Percentiles rank a stretch among this genome's conserved stretches.
Conservation (phyloP, 2,113 vertebrate genomes). For the Mustela nigripes region DNA sequence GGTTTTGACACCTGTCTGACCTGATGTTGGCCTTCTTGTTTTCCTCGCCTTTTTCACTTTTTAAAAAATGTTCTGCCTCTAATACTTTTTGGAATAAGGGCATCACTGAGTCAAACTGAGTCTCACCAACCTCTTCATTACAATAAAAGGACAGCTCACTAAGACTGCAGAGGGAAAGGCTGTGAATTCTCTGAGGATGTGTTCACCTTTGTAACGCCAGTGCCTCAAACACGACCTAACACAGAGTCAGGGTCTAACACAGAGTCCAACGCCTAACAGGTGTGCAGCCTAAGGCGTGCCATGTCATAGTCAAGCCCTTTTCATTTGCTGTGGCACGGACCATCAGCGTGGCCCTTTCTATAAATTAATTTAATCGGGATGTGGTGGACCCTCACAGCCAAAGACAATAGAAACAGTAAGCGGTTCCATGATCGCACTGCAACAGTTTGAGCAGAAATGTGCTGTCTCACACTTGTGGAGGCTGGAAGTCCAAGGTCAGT, state of each 20-base stretch:
- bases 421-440: not conserved
- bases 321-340: not conserved
- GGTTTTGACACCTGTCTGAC: not conserved
- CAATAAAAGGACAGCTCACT: not conserved
- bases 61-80: not conserved
- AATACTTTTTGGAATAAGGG: not conserved
- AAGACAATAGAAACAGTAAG: not conserved
- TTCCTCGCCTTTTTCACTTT: not conserved
- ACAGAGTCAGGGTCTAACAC: not conserved
- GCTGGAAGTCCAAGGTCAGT: not conserved
- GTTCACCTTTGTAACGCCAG: not conserved
- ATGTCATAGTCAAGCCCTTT: not conserved
- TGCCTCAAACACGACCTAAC: not conserved
- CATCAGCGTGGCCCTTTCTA: not conserved
- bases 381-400: not conserved
- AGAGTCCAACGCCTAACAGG: not conserved
- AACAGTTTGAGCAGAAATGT: too few species aligned
- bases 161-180: not conserved
- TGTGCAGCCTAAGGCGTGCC: not conserved
- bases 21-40: not conserved
- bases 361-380: not conserved
- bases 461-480: not conserved
- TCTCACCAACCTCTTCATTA: not conserved
- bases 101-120: not conserved
- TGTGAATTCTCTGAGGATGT: not conserved